Percentiles rank a stretch among this genome's conserved stretches.
Conservation (phyloP, 2,888 invertebrate species). For the Hyalella azteca region DNA sequence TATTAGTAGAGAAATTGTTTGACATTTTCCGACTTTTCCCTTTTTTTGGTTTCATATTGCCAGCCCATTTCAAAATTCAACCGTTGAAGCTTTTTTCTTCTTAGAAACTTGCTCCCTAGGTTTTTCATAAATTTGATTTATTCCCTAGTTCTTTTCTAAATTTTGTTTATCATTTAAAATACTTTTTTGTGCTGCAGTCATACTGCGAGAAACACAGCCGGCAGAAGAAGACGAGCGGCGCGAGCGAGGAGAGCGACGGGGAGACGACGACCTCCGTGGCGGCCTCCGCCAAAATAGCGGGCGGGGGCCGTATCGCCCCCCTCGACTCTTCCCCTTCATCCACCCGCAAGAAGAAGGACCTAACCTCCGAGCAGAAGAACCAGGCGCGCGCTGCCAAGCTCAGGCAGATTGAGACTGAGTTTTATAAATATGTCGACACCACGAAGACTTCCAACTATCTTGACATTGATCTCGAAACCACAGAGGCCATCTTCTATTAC, state of each 20-base stretch:
- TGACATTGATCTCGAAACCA: conserved; percentile 82
- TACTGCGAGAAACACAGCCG: conserved; percentile 97
- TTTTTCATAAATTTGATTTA: too few relatives aligned
- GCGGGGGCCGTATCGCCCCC: neutral
- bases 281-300: neutral
- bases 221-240: conserved; percentile 71
- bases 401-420: conserved; percentile 91
- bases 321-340: conserved; percentile 29
- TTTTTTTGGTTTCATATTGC: too few relatives aligned
- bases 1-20: too few relatives aligned
- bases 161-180: neutral
- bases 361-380: conserved; percentile 93
- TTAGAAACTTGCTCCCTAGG: too few relatives aligned
- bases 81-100: too few relatives aligned
- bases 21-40: too few relatives aligned
- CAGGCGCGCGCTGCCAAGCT: conserved; percentile 71
- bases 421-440: conserved; percentile 90
- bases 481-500: conserved; percentile 89
- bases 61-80: too few relatives aligned
- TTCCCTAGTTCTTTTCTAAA: too few relatives aligned
- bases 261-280: conserved; percentile 66
- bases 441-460: conserved; percentile 71
- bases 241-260: conserved; percentile 69
- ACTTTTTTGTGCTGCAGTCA: conserved; percentile 69
- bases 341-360: conserved; percentile 71